Evolutionary conservation across 2,888 invertebrate species (phyloP).

Genomic region (Parnassius mnemosyne): DNA sequence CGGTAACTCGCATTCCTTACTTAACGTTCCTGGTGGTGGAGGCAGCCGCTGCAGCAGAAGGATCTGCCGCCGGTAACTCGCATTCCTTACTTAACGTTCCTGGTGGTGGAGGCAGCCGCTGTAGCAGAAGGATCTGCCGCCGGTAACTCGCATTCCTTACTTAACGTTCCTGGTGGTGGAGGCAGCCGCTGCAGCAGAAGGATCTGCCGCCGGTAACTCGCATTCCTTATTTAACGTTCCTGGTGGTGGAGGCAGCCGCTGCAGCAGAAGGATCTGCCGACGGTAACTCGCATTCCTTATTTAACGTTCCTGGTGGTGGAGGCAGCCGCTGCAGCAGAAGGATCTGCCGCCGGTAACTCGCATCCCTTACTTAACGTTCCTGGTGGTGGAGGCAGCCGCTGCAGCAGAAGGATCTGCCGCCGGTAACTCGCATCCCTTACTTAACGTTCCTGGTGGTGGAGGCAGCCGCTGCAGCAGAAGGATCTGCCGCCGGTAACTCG

Average conservation of each 20-base stretch:
- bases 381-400: constrained; percentile 47
- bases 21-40: constrained; percentile 60
- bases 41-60: constrained; percentile 28
- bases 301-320: constrained; percentile 67
- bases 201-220: constrained; percentile 28
- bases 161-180: constrained; percentile 53
- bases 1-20: constrained; percentile 14
- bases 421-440: constrained; percentile 13
- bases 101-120: constrained; percentile 47
- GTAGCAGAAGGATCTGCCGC: constrained; percentile 27
- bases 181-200: constrained; percentile 28
- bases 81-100: constrained; percentile 44
- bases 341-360: constrained; percentile 28
- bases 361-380: constrained; percentile 44
- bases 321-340: constrained; percentile 28
- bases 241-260: constrained; percentile 48
- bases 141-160: constrained; percentile 14
- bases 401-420: constrained; percentile 27
- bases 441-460: constrained; percentile 60
- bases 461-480: constrained; percentile 28
- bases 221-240: constrained; percentile 35
- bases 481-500: constrained; percentile 28
- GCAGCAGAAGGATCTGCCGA: constrained; percentile 27
- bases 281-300: constrained; percentile 25
- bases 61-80: constrained; percentile 28